A percentile compares a stretch with the other conserved stretches of the same genome.
These are phyloP conservation scores for Cosmopolites sordidus DNA, from an alignment of 2,888 invertebrate species.

Conservation along the genomic window DNA sequence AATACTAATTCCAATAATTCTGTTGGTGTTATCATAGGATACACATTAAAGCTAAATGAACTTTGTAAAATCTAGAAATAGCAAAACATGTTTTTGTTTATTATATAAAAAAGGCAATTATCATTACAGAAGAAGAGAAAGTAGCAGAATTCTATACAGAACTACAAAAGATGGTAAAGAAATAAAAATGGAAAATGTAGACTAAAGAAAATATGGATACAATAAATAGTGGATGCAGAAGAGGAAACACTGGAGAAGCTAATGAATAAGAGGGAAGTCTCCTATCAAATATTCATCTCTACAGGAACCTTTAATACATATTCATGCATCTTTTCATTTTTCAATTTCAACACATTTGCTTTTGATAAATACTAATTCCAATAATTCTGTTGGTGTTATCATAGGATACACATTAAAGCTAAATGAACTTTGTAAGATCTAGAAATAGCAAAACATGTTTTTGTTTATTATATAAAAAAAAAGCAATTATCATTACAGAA, in stretches of 20 bases:
- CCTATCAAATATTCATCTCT: constrained; percentile 87
- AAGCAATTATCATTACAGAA: too few species aligned
- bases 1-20: constrained; percentile 69
- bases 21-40: constrained; percentile 64
- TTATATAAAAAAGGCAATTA: too few species aligned
- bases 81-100: too few species aligned
- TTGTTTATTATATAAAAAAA: too few species aligned
- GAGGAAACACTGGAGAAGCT: too few species aligned
- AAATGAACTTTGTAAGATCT: constrained; percentile 48
- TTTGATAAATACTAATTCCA: constrained; percentile 69
- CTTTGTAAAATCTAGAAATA: constrained; percentile 35
- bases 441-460: too few species aligned
- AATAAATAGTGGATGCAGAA: too few species aligned
- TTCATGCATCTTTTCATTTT: constrained; percentile 62
- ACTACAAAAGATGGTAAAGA: too few species aligned
- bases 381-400: constrained; percentile 67
- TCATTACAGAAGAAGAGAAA: too few species aligned
- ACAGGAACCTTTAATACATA: constrained; percentile 84
- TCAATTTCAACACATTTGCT: constrained; percentile 61
- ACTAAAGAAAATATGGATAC: too few species aligned
- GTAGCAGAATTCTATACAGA: too few species aligned
- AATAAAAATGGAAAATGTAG: too few species aligned
- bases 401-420: constrained; percentile 67
- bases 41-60: constrained; percentile 66
- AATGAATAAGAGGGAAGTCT: constrained; percentile 72